Evolutionary conservation across 2,113 vertebrate genomes (phyloP).

Genomic region (Trochalopteron elliotii): DNA sequence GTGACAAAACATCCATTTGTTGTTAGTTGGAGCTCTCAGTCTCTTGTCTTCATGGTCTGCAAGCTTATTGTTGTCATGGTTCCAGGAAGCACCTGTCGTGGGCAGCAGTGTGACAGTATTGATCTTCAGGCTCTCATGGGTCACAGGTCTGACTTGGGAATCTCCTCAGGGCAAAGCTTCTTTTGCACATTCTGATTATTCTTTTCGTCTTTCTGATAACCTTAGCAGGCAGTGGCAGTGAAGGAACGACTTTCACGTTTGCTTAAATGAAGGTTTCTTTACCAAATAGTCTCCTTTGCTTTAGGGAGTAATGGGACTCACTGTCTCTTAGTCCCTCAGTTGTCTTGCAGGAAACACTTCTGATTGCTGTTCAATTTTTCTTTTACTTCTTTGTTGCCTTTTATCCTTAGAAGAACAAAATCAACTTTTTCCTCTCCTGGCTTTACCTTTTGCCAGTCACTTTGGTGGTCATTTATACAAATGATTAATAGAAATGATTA

Average conservation of each 20-base stretch:
- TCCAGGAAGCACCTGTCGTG: neutral
- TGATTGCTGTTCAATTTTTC: neutral
- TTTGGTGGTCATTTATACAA: neutral
- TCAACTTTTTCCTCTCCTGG: neutral
- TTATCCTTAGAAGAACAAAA: neutral
- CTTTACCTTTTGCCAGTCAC: neutral
- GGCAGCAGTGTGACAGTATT: neutral
- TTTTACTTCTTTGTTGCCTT: neutral
- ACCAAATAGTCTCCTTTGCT: neutral
- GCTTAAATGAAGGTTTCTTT: neutral
- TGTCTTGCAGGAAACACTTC: neutral
- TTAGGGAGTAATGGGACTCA: neutral
- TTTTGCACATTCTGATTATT: neutral
- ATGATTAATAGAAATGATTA: neutral
- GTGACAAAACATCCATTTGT: neutral
- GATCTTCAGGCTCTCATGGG: neutral
- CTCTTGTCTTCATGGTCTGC: neutral
- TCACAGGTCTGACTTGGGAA: fast-evolving
- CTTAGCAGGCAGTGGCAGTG: neutral
- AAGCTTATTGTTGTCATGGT: neutral
- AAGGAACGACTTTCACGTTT: neutral
- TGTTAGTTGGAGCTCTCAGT: neutral
- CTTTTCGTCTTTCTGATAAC: neutral
- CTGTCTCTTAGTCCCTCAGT: neutral
- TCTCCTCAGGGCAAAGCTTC: neutral